Evolutionary conservation across 2,113 vertebrate genomes (phyloP).

Genomic region (Spilogale gracilis): DNA sequence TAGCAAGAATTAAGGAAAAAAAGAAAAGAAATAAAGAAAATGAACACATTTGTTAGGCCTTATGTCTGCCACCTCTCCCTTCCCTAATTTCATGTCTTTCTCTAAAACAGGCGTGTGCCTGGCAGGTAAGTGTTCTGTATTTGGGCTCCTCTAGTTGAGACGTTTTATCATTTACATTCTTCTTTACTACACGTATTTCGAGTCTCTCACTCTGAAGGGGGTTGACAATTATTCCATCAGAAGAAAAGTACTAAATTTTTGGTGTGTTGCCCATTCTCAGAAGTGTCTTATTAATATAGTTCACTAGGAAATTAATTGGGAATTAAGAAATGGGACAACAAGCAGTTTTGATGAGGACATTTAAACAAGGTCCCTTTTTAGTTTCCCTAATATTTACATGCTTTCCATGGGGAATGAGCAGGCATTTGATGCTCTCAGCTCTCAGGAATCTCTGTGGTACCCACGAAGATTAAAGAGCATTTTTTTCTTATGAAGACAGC

Average conservation of each 20-base stretch:
- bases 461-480: conserved; percentile 69
- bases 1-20: background rate
- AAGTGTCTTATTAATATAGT: conserved; percentile 49
- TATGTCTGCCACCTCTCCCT: background rate
- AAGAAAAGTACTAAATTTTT: conserved; percentile 52
- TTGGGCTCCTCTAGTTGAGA: background rate
- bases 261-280: background rate
- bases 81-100: background rate
- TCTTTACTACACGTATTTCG: background rate
- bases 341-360: conserved; percentile 69
- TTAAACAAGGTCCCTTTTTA: conserved; percentile 71
- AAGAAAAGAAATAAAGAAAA: background rate
- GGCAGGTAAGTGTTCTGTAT: no score
- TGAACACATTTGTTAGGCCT: background rate
- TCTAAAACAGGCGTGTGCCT: background rate
- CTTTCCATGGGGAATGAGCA: conserved; percentile 50
- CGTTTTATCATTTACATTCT: background rate
- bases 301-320: conserved; percentile 34
- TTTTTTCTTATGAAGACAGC: conserved; percentile 49
- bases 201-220: background rate
- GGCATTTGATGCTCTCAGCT: conserved; percentile 42
- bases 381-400: conserved; percentile 67
- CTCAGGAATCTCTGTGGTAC: conserved; percentile 54
- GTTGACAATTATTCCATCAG: background rate
- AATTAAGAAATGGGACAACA: conserved; percentile 62